Base-by-base conservation (phyloP, 2,888 invertebrate genomes). In the Pandemis heparana region DNA sequence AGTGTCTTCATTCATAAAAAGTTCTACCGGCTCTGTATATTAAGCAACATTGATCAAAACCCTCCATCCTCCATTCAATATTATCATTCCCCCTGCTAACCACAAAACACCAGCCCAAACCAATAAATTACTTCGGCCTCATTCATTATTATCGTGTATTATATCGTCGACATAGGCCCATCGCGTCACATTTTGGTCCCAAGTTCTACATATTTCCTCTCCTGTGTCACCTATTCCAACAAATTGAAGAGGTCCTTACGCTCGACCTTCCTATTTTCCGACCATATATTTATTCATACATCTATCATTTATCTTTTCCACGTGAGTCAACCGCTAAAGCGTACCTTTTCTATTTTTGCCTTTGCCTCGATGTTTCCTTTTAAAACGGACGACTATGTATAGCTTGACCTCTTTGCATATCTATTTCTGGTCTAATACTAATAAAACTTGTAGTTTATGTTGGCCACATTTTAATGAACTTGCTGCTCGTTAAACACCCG, bases 221-320 rank as follows among this genome's bases (percentile, higher is more conserved):
- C n/a, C 38, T 14, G 32, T 46, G 23, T 43, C 60, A 23, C 23
- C 41, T 46, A 64, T 73, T 39, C 59, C 63, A 12, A 7, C 60
- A 63, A 73, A 59, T 73, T 59, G 48, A 61, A 70, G 16, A 68
- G 63, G 23, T 43, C 63, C 62, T 59, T 56, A 38, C 23, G 41
- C 18, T 32, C 61, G 63, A 59, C 65, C 39, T 60, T 7, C 59
- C 56, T 43, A 62, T 61, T 70, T 66, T 62, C 61, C 51, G 38
- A 18, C 66, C 32, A 16, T 68, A 23, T 59, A 56, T 61, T 59
- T 51, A 69, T 61, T 39, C 60, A 48, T 70, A 70, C 56, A 66
- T 71, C 46, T 53, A 71, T 71, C 46, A 71, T 74, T 68, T 68
- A 74, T 71, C 74, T 68, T 69, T 64, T 32, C 68, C 68, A 59